A percentile compares a stretch with the other conserved stretches of the same genome.
Evolutionary conservation across 2,113 vertebrate genomes (phyloP).

Genomic region (Erinaceus europaeus): DNA sequence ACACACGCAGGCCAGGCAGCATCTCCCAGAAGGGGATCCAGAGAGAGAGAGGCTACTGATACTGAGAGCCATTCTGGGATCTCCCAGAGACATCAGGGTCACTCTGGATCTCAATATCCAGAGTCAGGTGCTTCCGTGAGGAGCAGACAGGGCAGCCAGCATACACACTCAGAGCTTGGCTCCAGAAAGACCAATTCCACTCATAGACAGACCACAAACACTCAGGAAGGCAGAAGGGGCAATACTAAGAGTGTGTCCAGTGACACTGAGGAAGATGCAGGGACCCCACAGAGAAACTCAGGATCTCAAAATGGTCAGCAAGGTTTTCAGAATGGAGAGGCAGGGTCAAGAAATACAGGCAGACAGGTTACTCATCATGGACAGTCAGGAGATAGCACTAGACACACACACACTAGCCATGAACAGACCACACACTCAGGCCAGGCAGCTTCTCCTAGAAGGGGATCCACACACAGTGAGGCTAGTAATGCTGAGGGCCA

Average conservation of each 20-base stretch:
- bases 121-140: too few species aligned
- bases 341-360: rapidly evolving
- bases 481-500: too few species aligned
- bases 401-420: rapidly evolving
- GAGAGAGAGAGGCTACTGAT: too few species aligned
- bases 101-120: too few species aligned
- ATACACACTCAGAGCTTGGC: too few species aligned
- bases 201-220: too few species aligned
- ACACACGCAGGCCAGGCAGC: not conserved
- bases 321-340: not conserved
- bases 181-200: too few species aligned
- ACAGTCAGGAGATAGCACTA: rapidly evolving
- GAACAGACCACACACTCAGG: not conserved
- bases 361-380: rapidly evolving
- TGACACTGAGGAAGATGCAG: not conserved
- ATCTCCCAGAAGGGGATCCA: not conserved
- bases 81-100: rapidly evolving
- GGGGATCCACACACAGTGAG: too few species aligned
- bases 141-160: too few species aligned
- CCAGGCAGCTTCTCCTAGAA: too few species aligned
- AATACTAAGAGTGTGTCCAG: rapidly evolving
- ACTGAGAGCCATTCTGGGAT: not conserved
- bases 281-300: rapidly evolving
- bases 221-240: too few species aligned
- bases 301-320: rapidly evolving